Evolutionary conservation across 2,797 vertebrate species (phyloP).

Genomic region (Smutsia gigantea): DNA sequence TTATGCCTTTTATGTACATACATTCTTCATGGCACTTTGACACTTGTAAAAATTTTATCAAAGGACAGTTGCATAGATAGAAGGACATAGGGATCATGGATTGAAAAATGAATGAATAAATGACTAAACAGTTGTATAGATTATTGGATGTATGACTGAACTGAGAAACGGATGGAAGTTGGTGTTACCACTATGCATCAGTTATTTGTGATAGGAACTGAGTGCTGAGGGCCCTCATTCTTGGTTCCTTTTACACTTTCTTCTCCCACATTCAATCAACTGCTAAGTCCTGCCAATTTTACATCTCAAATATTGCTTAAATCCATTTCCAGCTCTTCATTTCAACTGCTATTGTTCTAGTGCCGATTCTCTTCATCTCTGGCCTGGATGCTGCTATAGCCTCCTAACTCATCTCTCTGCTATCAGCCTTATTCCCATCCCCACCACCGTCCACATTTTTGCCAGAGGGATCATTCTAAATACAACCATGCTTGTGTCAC

Average conservation of each 20-base stretch:
- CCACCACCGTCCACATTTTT: not conserved
- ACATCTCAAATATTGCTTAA: slow-evolving; percentile 39
- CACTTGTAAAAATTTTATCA: slow-evolving; percentile 35
- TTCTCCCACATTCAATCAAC: slow-evolving; percentile 10
- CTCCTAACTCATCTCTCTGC: not conserved
- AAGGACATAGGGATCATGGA: not conserved
- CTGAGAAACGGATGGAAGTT: not conserved
- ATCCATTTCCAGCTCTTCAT: slow-evolving; percentile 26
- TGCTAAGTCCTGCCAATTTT: slow-evolving; percentile 40
- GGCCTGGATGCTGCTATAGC: not conserved
- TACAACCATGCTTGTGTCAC: not conserved
- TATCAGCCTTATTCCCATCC: not conserved
- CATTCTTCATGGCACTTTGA: slow-evolving; percentile 37
- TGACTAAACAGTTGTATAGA: not conserved
- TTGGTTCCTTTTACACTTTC: slow-evolving; percentile 38
- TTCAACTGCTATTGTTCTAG: slow-evolving; percentile 31
- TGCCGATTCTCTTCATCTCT: not conserved
- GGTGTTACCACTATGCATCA: not conserved
- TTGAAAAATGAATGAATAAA: not conserved
- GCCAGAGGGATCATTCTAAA: slow-evolving; percentile 15
- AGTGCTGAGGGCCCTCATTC: not conserved
- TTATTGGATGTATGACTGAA: not conserved
- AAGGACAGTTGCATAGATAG: not conserved
- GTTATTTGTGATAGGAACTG: slow-evolving; percentile 20
- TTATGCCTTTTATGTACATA: not conserved